Conservation (phyloP, 2,113 vertebrate species). For the Oncorhynchus mykiss region DNA sequence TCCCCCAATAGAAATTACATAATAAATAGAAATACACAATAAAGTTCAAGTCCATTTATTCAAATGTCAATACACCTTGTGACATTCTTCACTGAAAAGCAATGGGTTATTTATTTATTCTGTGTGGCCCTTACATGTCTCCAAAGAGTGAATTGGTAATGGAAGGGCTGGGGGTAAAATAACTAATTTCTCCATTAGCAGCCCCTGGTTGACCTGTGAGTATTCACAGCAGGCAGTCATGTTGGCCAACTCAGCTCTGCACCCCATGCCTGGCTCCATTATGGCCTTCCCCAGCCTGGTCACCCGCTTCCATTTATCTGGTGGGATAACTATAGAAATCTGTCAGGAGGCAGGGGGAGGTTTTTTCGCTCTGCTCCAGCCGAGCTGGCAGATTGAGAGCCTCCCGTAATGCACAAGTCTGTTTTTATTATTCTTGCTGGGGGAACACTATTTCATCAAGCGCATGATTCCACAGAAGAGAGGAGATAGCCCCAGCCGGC, state of each 20-base stretch:
- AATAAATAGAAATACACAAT: conserved; percentile 4
- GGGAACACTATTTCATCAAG: conserved; percentile 84
- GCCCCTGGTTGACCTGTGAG: conserved; percentile 10
- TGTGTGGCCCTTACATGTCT: background rate
- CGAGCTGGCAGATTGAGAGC: conserved; percentile 79
- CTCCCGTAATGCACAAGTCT: conserved; percentile 81
- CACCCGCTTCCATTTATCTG: conserved; percentile 76
- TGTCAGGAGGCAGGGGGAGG: conserved; percentile 67
- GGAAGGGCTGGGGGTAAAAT: conserved; percentile 7
- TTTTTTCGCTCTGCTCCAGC: conserved; percentile 61
- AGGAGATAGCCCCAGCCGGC: conserved; percentile 73
- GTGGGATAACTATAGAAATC: conserved; percentile 77
- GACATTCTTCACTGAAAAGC: background rate
- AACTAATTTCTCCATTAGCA: background rate
- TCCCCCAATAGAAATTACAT: conserved; percentile 3
- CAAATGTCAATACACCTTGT: background rate
- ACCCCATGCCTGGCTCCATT: conserved; percentile 13
- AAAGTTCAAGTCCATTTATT: conserved; percentile 13
- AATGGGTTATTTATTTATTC: background rate
- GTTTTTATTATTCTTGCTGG: conserved; percentile 84
- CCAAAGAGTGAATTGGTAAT: background rate
- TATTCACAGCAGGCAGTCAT: background rate
- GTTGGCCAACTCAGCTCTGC: conserved; percentile 42
- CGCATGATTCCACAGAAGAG: conserved; percentile 75
- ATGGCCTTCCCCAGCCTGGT: conserved; percentile 62